A percentile compares a stretch with the other conserved stretches of the same genome.
Conservation (phyloP, 2,113 vertebrate genomes). For the Nothobranchius kuhntae region DNA sequence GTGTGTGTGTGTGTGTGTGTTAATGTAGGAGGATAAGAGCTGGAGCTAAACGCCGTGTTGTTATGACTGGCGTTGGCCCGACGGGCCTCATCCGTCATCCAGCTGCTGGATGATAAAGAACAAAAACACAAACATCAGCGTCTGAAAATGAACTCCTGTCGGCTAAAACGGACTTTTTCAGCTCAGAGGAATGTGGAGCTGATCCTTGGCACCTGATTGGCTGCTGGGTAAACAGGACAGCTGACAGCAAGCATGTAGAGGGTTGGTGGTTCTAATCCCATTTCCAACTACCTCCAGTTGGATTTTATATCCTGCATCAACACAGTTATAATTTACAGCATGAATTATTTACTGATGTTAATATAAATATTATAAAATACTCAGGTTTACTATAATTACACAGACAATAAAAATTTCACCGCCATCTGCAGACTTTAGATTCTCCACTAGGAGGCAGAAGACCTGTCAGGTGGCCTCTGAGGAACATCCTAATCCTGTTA, state of each 20-base stretch:
- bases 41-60: conserved; percentile 63
- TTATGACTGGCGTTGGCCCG: conserved; percentile 90
- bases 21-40: conserved; percentile 64
- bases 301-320: no score
- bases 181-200: conserved; percentile 68
- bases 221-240: background rate
- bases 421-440: no score
- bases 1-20: conserved; percentile 45
- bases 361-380: no score
- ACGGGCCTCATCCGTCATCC: conserved; percentile 89
- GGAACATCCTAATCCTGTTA: no score
- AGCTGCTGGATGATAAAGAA: conserved; percentile 88
- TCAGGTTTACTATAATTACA: no score
- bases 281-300: background rate
- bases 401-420: no score
- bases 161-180: conserved; percentile 71
- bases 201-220: conserved; percentile 59
- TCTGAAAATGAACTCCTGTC: conserved; percentile 78
- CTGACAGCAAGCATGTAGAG: no score
- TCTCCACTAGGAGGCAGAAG: no score
- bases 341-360: no score
- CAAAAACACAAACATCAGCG: conserved; percentile 84
- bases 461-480: no score
- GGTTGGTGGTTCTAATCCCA: conserved; percentile 19
- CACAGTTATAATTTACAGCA: no score